Conservation (phyloP, 2,888 invertebrate genomes). For the Deilephila porcellus region DNA sequence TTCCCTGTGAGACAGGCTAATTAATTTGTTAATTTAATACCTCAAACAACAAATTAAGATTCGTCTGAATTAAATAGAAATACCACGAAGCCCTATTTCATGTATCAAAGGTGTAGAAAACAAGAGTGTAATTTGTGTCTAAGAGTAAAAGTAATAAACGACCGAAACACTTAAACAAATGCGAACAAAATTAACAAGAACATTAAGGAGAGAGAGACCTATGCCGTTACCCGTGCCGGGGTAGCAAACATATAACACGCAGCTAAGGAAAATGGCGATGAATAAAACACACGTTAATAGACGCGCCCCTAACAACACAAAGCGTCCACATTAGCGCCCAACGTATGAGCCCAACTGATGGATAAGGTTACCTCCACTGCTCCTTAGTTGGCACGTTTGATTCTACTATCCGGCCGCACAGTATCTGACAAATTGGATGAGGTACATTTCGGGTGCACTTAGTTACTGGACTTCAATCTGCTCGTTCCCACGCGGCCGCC, state of each 20-base stretch:
- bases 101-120: background rate
- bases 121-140: slow-evolving; percentile 34
- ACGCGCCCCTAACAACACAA: slow-evolving; percentile 64
- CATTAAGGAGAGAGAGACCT: slow-evolving; percentile 70
- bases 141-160: slow-evolving; percentile 53
- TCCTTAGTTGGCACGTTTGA: slow-evolving; percentile 65
- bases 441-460: slow-evolving; percentile 80
- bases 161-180: slow-evolving; percentile 61
- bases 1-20: too few species aligned
- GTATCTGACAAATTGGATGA: slow-evolving; percentile 77
- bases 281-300: slow-evolving; percentile 79
- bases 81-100: background rate
- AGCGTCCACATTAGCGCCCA: slow-evolving; percentile 74
- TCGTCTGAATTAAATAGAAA: too few species aligned
- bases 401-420: slow-evolving; percentile 73
- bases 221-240: slow-evolving; percentile 67
- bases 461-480: slow-evolving; percentile 68
- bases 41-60: too few species aligned
- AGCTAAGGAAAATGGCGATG: slow-evolving; percentile 69
- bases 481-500: slow-evolving; percentile 78
- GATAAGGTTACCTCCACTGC: slow-evolving; percentile 75
- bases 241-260: slow-evolving; percentile 63
- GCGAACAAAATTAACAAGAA: slow-evolving; percentile 67
- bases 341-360: slow-evolving; percentile 74
- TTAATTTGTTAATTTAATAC: too few species aligned